Evolutionary conservation across 92 coral and sea anemone genomes (phyloP), one percentile per base, ranked within the genome.

Genomic region (Porites divaricata): DNA sequence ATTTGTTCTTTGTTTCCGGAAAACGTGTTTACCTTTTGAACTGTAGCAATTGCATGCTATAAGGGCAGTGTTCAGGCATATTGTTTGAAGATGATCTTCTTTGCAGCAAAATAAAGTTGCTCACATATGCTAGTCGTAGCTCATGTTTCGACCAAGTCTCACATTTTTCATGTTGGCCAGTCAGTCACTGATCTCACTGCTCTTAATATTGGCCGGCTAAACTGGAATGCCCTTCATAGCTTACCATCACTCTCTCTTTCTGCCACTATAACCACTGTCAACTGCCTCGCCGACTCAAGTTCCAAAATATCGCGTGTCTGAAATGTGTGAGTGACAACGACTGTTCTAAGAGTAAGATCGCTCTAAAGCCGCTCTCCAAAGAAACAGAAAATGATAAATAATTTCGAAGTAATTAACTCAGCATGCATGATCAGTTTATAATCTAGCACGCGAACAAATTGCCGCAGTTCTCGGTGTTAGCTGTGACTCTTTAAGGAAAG

Each of bases 281-380:
- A 35, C 45, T 35, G 45, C 45, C 45, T 35, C 45, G 45, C 4
- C 52, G 73, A 65, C 65, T 67, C 65, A 5, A 25, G 84, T 67
- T 79, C 48, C 67, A 67, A 53, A 24, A 79, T 79, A 67, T 79
- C 52, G 84, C 53, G 41, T n/a, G 23, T 23, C 65, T 67, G 84
- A 66, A 79, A 67, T 67, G 50, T 79, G 41, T 26, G 71, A n/a
- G 28, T 25, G n/a, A 67, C 75, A 22, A 24, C 65, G 75, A 25
- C 52, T 19, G 67, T 52, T 35, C 7, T 79, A 25, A 69, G 41
- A 53, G 54, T 48, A 66, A 71, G 57, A 71, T 20, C n/a, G 24
- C 23, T 48, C 16, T 71, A 9, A 1, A 13, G 49, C 9, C 57
- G 48, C 15, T 35, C 16, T 16, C 26, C 13, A 68, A 25, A 28